phyloP scores from a whole-genome alignment of 2,888 invertebrate genomes.

The Oligia strigilis region DNA sequence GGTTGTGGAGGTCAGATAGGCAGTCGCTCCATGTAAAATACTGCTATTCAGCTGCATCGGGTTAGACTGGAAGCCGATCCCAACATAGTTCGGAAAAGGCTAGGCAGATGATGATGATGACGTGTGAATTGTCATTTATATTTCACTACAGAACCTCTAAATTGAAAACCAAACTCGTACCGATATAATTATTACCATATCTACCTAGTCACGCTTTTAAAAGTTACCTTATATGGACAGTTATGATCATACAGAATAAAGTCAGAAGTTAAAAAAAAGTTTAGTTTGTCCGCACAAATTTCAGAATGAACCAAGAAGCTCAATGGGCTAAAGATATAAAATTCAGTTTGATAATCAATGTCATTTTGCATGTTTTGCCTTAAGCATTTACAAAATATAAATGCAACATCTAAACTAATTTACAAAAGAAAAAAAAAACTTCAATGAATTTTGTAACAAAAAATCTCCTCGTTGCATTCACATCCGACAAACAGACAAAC shows the following conservation, averaged over 20 bases:
- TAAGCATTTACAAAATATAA: background rate
- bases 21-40: no score
- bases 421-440: background rate
- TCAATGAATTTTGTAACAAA: background rate
- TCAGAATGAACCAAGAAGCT: background rate
- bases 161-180: no score
- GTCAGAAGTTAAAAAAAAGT: background rate
- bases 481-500: background rate
- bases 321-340: background rate
- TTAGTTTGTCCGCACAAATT: no score
- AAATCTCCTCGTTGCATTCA: slow-evolving; percentile 21
- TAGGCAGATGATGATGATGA: no score
- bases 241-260: background rate
- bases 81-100: no score
- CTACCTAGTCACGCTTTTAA: background rate
- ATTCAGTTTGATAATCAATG: background rate
- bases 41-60: no score
- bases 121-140: no score
- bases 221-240: background rate
- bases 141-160: no score
- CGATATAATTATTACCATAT: background rate
- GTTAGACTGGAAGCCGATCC: no score
- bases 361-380: background rate
- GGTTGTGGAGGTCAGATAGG: no score
- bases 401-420: background rate